Evolutionary conservation across 1,140 invertebrate species (phyloP).

Genomic region (Cyrtorhinus lividipennis): DNA sequence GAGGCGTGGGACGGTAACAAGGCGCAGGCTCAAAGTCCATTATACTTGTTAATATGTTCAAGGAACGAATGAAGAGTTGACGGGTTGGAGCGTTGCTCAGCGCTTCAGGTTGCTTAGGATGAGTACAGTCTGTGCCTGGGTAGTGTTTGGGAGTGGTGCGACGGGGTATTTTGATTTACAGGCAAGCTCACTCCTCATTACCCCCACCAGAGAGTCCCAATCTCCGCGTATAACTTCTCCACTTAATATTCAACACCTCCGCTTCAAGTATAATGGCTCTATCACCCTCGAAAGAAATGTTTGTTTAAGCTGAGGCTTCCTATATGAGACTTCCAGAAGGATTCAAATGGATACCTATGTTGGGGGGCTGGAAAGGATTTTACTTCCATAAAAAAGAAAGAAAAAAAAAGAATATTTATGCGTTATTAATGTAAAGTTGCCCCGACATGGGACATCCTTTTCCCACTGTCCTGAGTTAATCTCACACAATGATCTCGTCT

Average conservation of each 20-base stretch:
- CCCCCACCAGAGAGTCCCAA: not conserved
- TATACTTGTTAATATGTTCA: slow-evolving; percentile 6
- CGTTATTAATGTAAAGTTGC: slow-evolving; percentile 4
- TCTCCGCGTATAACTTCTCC: not conserved
- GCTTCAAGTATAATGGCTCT: slow-evolving; percentile 1
- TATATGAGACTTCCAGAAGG: not conserved
- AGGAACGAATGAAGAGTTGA: slow-evolving; percentile 6
- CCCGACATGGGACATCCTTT: not conserved
- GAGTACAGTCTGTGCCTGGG: not conserved
- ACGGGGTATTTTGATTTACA: slow-evolving; percentile 2
- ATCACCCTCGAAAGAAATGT: slow-evolving; percentile 1
- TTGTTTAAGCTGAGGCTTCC: not conserved
- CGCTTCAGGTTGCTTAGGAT: not conserved
- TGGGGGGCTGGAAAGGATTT: not conserved
- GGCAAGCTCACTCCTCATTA: slow-evolving; percentile 1
- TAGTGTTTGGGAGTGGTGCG: not conserved
- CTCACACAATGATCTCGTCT: not conserved
- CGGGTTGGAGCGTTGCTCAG: not conserved
- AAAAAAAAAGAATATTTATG: not conserved
- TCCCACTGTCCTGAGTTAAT: not conserved
- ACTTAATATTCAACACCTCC: slow-evolving; percentile 3
- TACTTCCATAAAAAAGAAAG: too few species aligned
- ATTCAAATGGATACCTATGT: not conserved
- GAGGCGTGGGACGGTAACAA: slow-evolving; percentile 1
- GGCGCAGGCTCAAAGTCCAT: not conserved